Percentiles rank a stretch among this genome's conserved stretches.
These are phyloP conservation scores for Elephantulus edwardii DNA, from an alignment of 2,113 vertebrate genomes.

Conservation along the genomic window DNA sequence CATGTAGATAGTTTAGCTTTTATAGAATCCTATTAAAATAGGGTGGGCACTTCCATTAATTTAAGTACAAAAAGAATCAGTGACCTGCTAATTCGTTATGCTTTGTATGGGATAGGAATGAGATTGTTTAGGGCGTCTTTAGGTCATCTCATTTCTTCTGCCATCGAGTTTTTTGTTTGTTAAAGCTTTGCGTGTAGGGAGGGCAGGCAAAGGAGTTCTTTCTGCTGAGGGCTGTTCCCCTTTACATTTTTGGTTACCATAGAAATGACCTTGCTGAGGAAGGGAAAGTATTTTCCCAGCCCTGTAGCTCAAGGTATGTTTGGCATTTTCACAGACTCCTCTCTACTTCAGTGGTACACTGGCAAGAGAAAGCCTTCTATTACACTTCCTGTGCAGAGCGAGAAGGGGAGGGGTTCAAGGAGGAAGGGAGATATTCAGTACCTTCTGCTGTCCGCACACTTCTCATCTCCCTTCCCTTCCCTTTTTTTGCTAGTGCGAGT, in stretches of 20 bases:
- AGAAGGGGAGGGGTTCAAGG: background rate
- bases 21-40: background rate
- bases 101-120: background rate
- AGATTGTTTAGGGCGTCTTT: background rate
- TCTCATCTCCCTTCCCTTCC: background rate
- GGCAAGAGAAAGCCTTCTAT: background rate
- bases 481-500: accelerated
- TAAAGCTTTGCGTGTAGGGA: background rate
- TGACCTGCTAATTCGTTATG: background rate
- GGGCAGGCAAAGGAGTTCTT: slow-evolving; percentile 16
- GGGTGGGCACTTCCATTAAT: background rate
- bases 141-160: background rate
- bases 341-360: background rate
- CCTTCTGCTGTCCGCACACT: background rate
- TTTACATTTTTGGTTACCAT: slow-evolving; percentile 39
- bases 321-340: slow-evolving; percentile 42
- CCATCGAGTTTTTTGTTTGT: background rate
- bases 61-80: background rate
- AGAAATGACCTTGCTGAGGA: slow-evolving; percentile 61
- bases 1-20: background rate
- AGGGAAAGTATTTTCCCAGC: slow-evolving; percentile 40
- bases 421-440: background rate
- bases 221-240: background rate
- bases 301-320: background rate
- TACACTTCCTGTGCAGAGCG: background rate